Conservation (phyloP, 2,888 invertebrate genomes). For the Tanytarsus gracilentus region DNA sequence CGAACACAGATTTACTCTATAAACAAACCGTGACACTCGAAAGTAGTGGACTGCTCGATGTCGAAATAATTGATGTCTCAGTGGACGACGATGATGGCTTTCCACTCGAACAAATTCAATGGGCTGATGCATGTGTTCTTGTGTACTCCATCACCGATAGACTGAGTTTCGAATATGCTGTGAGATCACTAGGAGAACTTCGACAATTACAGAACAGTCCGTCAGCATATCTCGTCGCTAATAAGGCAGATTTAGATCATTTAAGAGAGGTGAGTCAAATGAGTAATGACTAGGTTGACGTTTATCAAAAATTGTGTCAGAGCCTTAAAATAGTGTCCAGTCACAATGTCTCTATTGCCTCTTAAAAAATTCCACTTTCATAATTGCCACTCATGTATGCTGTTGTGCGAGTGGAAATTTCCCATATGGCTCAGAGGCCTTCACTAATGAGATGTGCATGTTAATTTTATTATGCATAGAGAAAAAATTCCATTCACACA, state of each 20-base stretch:
- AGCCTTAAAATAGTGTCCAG: not conserved
- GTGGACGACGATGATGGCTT: slow-evolving; percentile 55
- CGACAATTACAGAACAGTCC: slow-evolving; percentile 47
- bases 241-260: slow-evolving; percentile 72
- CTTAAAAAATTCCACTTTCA: not conserved
- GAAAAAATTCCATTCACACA: slow-evolving; percentile 17
- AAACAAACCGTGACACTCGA: slow-evolving; percentile 60
- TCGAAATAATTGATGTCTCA: slow-evolving; percentile 72
- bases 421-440: not conserved
- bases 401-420: slow-evolving; percentile 1
- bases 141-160: slow-evolving; percentile 70
- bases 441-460: slow-evolving; percentile 21
- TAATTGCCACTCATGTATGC: not conserved
- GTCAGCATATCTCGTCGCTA: slow-evolving; percentile 58
- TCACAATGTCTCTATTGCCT: not conserved
- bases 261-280: slow-evolving; percentile 53
- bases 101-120: slow-evolving; percentile 56
- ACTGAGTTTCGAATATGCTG: slow-evolving; percentile 59
- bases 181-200: slow-evolving; percentile 52
- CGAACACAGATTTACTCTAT: slow-evolving; percentile 72
- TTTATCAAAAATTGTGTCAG: not conserved
- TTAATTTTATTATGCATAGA: not conserved
- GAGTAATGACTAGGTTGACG: not conserved
- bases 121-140: slow-evolving; percentile 70
- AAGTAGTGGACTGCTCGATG: slow-evolving; percentile 58